phyloP scores from a whole-genome alignment of 1,140 invertebrate species.

The Proales similis region DNA sequence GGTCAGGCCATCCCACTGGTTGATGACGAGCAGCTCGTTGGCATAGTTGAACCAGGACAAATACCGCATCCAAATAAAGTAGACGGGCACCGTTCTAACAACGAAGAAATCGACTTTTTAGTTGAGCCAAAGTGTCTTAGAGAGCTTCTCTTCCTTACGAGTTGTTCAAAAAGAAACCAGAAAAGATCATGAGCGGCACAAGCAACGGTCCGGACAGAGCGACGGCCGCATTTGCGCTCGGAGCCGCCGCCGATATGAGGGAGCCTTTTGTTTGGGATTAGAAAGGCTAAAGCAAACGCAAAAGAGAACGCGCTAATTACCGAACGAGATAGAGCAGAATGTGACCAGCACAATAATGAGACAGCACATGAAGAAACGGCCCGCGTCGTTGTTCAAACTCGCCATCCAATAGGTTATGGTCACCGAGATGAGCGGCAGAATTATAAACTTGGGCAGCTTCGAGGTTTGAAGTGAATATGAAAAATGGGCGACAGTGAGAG shows the following conservation, averaged over 20 bases:
- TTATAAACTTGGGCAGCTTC: constrained; percentile 24
- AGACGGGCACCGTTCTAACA: constrained; percentile 11
- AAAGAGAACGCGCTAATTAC: too few relatives aligned
- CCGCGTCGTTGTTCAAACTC: constrained; percentile 23
- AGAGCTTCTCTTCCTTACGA: not conserved
- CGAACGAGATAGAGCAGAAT: constrained; percentile 1
- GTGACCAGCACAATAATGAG: constrained; percentile 5
- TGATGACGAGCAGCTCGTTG: constrained; percentile 24
- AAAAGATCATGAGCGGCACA: constrained; percentile 33
- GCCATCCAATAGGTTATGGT: constrained; percentile 57
- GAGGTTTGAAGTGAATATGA: not conserved
- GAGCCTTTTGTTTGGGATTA: constrained; percentile 1
- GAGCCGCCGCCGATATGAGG: constrained; percentile 14
- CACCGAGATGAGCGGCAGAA: constrained; percentile 50
- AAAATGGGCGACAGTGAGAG: not conserved
- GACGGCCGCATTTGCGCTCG: constrained; percentile 1
- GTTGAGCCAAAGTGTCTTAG: not conserved
- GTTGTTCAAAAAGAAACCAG: constrained; percentile 37
- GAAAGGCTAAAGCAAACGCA: not conserved
- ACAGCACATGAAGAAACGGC: constrained; percentile 5
- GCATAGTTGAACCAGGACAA: constrained; percentile 36
- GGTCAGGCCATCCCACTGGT: constrained; percentile 33
- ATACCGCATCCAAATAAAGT: constrained; percentile 37
- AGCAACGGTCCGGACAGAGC: constrained; percentile 18
- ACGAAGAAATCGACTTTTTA: not conserved